Conservation (phyloP, 1,140 invertebrate genomes). For the Arion vulgaris region DNA sequence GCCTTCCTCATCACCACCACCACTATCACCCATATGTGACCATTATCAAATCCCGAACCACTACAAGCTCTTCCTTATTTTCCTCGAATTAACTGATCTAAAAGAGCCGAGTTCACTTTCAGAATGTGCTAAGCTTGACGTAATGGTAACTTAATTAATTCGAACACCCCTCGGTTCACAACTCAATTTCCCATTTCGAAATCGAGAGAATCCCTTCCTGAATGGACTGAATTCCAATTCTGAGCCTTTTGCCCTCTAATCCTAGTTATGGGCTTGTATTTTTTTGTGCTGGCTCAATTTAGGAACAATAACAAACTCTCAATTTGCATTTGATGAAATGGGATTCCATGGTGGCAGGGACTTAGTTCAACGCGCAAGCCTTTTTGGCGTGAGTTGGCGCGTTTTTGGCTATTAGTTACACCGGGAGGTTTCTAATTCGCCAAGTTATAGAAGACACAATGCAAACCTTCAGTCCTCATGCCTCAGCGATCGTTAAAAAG, state of each 20-base stretch:
- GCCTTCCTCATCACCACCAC: not conserved
- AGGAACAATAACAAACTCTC: conserved; percentile 29
- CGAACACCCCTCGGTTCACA: conserved; percentile 18
- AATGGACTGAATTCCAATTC: conserved; percentile 33
- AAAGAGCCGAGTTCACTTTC: not conserved
- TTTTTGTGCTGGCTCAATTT: conserved; percentile 21
- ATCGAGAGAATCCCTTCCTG: not conserved
- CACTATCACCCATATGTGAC: not conserved
- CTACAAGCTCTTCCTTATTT: not conserved
- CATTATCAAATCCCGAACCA: not conserved
- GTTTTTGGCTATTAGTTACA: conserved; percentile 15
- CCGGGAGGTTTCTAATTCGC: not conserved
- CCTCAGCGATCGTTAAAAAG: not conserved
- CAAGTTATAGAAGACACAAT: conserved; percentile 1
- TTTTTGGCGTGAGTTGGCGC: not conserved
- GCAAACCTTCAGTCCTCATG: conserved; percentile 5
- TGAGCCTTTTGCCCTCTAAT: conserved; percentile 26
- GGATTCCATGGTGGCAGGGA: not conserved
- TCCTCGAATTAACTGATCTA: not conserved
- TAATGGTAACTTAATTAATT: conserved; percentile 18
- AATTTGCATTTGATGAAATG: conserved; percentile 23
- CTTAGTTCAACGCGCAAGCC: not conserved
- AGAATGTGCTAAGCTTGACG: conserved; percentile 4
- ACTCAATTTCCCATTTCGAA: not conserved
- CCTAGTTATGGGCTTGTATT: conserved; percentile 24